Evolutionary conservation across 1,140 invertebrate species (phyloP).

Genomic region (Heliconius congener): DNA sequence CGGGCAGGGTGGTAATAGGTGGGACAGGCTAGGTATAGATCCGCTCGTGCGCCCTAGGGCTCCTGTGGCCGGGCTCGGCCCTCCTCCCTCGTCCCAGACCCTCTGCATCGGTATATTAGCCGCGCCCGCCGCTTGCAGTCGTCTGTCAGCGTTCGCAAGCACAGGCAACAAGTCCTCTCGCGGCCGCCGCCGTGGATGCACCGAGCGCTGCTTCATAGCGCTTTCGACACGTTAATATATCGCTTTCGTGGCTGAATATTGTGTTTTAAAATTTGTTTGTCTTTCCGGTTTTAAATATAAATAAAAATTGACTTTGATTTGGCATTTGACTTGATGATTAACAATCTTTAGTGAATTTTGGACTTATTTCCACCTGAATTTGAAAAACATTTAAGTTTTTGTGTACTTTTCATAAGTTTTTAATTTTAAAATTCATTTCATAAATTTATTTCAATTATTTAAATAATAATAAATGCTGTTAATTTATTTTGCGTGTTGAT

Average conservation of each 20-base stretch:
- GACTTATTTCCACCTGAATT: neutral
- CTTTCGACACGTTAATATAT: neutral
- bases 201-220: neutral
- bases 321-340: too few relatives aligned
- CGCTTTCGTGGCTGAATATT: neutral
- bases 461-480: slow-evolving; percentile 18
- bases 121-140: slow-evolving; percentile 15
- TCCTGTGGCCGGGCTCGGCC: neutral
- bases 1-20: neutral
- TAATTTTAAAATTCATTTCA: neutral
- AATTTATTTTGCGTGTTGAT: slow-evolving; percentile 10
- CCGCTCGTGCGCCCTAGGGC: slow-evolving; percentile 31
- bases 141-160: slow-evolving; percentile 14
- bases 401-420: neutral
- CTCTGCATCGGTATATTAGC: slow-evolving; percentile 19
- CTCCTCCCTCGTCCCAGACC: neutral
- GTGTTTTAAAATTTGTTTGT: neutral
- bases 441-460: neutral
- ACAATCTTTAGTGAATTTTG: neutral
- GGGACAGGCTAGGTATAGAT: neutral
- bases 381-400: neutral
- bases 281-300: neutral
- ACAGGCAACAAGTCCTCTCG: slow-evolving; percentile 15
- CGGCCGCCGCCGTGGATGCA: slow-evolving; percentile 14
- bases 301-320: too few relatives aligned